Percentiles rank a stretch among this genome's conserved stretches.
Evolutionary conservation across 2,888 invertebrate species (phyloP).

Genomic region (Tenthredo notha): DNA sequence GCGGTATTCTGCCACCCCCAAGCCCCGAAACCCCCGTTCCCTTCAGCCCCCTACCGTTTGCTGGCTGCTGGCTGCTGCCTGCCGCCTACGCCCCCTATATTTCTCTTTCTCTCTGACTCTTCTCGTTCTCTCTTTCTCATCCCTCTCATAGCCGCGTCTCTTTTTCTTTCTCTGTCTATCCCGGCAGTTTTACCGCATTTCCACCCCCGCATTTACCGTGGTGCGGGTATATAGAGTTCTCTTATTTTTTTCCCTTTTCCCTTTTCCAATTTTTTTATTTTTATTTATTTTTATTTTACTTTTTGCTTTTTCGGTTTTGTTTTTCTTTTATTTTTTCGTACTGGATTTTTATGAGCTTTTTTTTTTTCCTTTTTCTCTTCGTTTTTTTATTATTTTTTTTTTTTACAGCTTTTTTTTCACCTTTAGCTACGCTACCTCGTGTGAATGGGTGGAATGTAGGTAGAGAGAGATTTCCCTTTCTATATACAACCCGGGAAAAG

Average conservation of each 20-base stretch:
- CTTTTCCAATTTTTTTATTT: conserved; percentile 62
- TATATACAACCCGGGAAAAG: conserved; percentile 76
- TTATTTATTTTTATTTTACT: conserved; percentile 57
- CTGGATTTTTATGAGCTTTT: conserved; percentile 41
- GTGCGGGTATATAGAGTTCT: neutral
- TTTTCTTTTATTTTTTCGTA: conserved; percentile 56
- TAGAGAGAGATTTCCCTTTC: conserved; percentile 77
- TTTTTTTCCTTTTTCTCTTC: conserved; percentile 54
- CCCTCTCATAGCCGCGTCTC: conserved; percentile 43
- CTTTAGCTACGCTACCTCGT: conserved; percentile 61
- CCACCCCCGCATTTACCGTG: neutral
- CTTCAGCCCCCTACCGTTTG: conserved; percentile 67
- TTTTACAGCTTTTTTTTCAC: conserved; percentile 49
- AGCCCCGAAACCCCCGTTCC: conserved; percentile 30
- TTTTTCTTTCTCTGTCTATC: conserved; percentile 55
- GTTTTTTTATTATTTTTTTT: conserved; percentile 55
- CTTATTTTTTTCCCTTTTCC: conserved; percentile 35
- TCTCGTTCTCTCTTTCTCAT: conserved; percentile 20
- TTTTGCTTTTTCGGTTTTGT: conserved; percentile 55
- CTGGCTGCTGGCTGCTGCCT: conserved; percentile 40
- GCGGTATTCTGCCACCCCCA: conserved; percentile 76
- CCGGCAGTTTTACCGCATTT: conserved; percentile 51
- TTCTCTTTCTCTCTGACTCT: conserved; percentile 38
- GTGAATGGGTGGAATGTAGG: conserved; percentile 78
- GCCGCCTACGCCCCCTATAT: conserved; percentile 49